Evolutionary conservation across 2,888 invertebrate genomes (phyloP), one percentile per base, ranked within the genome.

Genomic region (Eristalinus sepulchralis): DNA sequence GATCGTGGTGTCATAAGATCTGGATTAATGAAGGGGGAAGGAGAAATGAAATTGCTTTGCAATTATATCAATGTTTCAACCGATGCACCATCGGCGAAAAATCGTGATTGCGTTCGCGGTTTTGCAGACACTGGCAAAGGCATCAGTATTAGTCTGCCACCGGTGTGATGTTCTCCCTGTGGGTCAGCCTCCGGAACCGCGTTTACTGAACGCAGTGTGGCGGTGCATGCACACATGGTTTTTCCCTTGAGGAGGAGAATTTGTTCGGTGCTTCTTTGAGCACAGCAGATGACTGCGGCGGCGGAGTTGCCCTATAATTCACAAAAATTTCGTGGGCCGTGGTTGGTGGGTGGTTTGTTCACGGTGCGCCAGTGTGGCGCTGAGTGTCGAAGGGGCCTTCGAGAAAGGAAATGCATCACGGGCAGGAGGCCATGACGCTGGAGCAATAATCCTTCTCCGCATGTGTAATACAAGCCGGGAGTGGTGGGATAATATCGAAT

Each of bases 51-150:
- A 66, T 81, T 55, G 68, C 81, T 76, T 81, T 85, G 55, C 86
- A 86, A 86, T 86, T 70, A 83, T 86, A 86, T 83, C 86, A 83
- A 86, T 83, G 86, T 86, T 83, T 86, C 86, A 86, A 86, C 78
- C 67, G 66, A 57, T 76, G 67, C 86, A 75, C 82, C 71, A 67
- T 70, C 20, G 78, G 86, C 83, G 86, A 86, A 83, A 83, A 83
- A 86, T 86, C 86, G 86, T 86, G 86, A 82, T 85, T 85, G 75
- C 76, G 9, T 13, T 10, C 63, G n/a, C 6, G 2, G 57, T 22
- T 60, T 36, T 68, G 47, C 17, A 47, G 47, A 17, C 17, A 8
- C 1, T 17, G 17, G 47, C 55, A 60, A 55, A 39, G 67, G 36
- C 64, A 67, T 47, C 33, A 83, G 70, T 79, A 78, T 86, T 83